Evolutionary conservation across 2,113 vertebrate species (phyloP).

Genomic region (Crocuta crocuta): DNA sequence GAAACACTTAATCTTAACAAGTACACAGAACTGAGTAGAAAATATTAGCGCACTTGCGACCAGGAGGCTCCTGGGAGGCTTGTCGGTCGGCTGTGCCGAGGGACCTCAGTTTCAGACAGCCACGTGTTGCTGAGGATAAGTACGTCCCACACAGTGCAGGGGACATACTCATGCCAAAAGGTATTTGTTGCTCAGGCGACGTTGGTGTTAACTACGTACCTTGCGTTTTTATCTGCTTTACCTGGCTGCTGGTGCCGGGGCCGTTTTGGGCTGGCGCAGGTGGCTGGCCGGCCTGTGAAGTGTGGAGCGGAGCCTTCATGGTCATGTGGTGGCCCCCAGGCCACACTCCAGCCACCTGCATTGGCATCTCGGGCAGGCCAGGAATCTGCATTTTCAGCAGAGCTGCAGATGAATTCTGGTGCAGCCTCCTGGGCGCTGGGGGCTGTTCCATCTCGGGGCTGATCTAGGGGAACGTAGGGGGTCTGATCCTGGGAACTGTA

Average conservation of each 20-base stretch:
- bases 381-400: not conserved
- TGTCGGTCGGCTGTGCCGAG: not conserved
- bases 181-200: accelerated
- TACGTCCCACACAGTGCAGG: accelerated
- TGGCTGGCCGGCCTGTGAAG: too few species aligned
- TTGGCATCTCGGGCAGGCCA: not conserved
- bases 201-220: too few species aligned
- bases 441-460: not conserved
- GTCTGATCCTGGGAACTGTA: too few species aligned
- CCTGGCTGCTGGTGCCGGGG: not conserved
- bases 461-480: not conserved
- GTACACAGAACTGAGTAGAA: not conserved
- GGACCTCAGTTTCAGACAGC: not conserved
- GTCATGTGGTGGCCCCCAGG: not conserved
- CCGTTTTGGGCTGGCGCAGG: not conserved
- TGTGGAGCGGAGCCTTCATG: not conserved
- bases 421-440: not conserved
- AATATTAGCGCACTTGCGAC: not conserved
- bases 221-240: not conserved
- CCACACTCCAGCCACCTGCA: too few species aligned
- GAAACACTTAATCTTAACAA: not conserved
- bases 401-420: not conserved
- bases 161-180: accelerated
- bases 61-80: not conserved
- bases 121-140: not conserved